phyloP scores from a whole-genome alignment of 2,797 vertebrate species.

The Ataeniobius toweri region DNA sequence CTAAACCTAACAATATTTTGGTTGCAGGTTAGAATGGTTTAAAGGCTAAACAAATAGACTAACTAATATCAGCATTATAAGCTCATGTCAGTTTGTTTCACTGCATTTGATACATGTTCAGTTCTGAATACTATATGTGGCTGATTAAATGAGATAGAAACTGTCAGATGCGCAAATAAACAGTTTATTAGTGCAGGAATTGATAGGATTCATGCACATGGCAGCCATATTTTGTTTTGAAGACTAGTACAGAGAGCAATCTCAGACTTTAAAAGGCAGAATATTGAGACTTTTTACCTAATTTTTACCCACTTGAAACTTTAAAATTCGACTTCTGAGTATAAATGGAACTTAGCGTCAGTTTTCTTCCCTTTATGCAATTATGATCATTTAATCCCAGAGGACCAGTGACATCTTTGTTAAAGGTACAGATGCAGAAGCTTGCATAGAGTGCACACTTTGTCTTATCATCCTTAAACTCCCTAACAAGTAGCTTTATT shows the following conservation, averaged over 20 bases:
- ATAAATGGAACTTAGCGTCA: neutral
- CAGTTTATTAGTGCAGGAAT: neutral
- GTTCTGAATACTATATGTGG: neutral
- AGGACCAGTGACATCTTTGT: neutral
- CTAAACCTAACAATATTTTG: neutral
- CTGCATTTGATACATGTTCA: neutral
- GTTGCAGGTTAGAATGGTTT: neutral
- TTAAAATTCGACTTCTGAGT: neutral
- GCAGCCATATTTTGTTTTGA: neutral
- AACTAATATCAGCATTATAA: neutral
- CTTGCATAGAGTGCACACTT: neutral
- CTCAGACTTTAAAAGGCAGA: too few species aligned
- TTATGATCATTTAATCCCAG: neutral
- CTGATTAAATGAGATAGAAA: neutral
- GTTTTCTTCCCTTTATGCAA: neutral
- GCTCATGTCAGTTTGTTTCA: neutral
- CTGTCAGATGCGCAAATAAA: neutral
- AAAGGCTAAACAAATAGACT: neutral
- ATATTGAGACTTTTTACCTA: neutral
- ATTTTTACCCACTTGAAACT: neutral
- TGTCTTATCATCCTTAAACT: neutral
- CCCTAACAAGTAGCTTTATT: conserved; percentile 23
- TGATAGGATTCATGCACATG: neutral
- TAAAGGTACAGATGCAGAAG: neutral
- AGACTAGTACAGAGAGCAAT: neutral